These are phyloP conservation scores for Papilio aristodemus DNA, from an alignment of 1,140 invertebrate genomes.

Conservation along the genomic window DNA sequence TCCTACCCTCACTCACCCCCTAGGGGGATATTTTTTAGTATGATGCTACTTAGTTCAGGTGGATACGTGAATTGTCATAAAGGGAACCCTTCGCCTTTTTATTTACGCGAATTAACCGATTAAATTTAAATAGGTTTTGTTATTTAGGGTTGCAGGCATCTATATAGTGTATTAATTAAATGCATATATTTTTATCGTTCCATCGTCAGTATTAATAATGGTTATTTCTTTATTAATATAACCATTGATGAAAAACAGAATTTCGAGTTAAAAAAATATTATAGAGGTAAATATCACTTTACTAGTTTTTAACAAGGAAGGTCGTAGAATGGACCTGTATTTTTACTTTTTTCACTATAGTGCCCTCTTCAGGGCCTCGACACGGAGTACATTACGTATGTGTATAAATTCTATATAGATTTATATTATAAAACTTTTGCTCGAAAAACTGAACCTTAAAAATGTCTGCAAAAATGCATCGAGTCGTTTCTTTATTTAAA, in stretches of 20 bases:
- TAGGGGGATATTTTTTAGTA: constrained; percentile 41
- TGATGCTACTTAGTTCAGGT: constrained; percentile 33
- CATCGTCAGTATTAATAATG: background rate
- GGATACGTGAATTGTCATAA: constrained; percentile 27
- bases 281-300: too few species aligned
- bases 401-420: too few species aligned
- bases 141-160: background rate
- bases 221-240: too few species aligned
- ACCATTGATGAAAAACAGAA: too few species aligned
- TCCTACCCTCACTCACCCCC: constrained; percentile 42
- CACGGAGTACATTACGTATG: too few species aligned
- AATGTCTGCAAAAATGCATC: background rate
- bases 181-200: background rate
- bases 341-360: too few species aligned
- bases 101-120: constrained; percentile 10
- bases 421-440: too few species aligned
- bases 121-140: constrained; percentile 5
- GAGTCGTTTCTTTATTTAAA: background rate
- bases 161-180: background rate
- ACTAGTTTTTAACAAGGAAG: too few species aligned
- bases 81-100: background rate
- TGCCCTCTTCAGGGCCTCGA: too few species aligned
- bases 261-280: too few species aligned
- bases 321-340: too few species aligned
- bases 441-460: too few species aligned